Evolutionary conservation across 2,797 vertebrate genomes (phyloP).

Genomic region (Sebastes melanostomus): DNA sequence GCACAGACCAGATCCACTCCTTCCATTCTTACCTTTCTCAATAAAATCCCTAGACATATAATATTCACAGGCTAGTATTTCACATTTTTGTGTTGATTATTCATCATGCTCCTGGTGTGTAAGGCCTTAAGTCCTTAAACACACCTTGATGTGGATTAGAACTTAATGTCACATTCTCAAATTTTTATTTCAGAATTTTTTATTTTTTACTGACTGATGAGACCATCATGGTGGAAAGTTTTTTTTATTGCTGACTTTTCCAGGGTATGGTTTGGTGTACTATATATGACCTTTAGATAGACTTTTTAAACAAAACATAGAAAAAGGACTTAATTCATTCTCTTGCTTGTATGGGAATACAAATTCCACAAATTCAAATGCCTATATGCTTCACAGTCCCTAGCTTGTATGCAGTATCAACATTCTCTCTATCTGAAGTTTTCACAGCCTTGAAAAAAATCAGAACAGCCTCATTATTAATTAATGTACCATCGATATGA

Average conservation of each 20-base stretch:
- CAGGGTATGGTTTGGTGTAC: neutral
- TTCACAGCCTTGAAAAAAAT: neutral
- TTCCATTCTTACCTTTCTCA: no score
- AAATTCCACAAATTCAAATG: neutral
- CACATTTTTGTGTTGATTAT: no score
- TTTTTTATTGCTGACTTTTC: neutral
- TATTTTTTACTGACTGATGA: neutral
- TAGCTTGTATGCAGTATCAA: neutral
- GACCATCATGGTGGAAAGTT: neutral
- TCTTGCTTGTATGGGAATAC: neutral
- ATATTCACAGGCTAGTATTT: no score
- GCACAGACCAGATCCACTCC: no score
- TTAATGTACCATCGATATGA: neutral
- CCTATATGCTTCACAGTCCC: neutral
- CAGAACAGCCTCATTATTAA: neutral
- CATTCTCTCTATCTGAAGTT: neutral
- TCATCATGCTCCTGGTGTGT: no score
- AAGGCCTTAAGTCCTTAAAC: neutral
- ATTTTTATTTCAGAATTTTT: neutral
- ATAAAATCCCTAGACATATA: no score
- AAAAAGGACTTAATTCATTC: neutral
- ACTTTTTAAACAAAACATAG: neutral
- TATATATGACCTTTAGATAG: neutral
- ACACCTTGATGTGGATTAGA: neutral
- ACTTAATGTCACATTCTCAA: neutral